Conservation (phyloP, 2,113 vertebrate species). For the Muntiacus muntjak region DNA sequence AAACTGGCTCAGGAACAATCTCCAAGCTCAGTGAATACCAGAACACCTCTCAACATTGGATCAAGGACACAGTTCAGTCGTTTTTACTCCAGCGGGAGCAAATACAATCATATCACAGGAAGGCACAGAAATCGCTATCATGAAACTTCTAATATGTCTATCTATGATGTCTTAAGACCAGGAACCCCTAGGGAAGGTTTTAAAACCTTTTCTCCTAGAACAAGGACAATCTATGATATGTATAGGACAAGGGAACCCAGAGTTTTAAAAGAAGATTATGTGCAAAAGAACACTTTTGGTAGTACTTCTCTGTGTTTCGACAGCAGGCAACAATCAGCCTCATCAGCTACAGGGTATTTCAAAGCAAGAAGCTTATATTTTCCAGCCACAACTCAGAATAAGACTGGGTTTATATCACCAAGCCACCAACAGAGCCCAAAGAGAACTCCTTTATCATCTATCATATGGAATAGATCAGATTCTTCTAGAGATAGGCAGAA, state of each 20-base stretch:
- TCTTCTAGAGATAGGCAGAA: conserved; percentile 51
- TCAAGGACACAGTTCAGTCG: conserved; percentile 40
- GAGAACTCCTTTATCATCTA: conserved; percentile 82
- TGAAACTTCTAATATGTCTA: conserved; percentile 70
- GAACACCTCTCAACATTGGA: conserved; percentile 24
- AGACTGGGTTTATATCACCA: conserved; percentile 67
- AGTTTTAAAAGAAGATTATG: conserved; percentile 63
- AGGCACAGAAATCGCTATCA: conserved; percentile 65
- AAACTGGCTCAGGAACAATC: conserved; percentile 83
- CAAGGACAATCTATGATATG: conserved; percentile 79
- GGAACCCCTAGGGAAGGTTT: conserved; percentile 78
- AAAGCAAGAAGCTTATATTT: conserved; percentile 80
- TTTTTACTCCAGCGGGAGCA: conserved; percentile 38
- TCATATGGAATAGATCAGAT: conserved; percentile 80
- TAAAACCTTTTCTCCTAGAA: conserved; percentile 77
- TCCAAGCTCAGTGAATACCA: conserved; percentile 37
- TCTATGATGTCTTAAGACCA: conserved; percentile 79
- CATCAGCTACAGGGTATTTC: conserved; percentile 56
- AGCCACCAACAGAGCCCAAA: conserved; percentile 75
- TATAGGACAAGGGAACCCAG: conserved; percentile 76
- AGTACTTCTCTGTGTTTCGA: conserved; percentile 67
- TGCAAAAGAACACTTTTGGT: conserved; percentile 30
- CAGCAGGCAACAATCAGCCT: conserved; percentile 44
- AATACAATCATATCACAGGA: conserved; percentile 3
- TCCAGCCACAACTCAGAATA: conserved; percentile 59